Conservation (phyloP, 1,140 invertebrate genomes). For the Ceratosolen fusciceps region DNA sequence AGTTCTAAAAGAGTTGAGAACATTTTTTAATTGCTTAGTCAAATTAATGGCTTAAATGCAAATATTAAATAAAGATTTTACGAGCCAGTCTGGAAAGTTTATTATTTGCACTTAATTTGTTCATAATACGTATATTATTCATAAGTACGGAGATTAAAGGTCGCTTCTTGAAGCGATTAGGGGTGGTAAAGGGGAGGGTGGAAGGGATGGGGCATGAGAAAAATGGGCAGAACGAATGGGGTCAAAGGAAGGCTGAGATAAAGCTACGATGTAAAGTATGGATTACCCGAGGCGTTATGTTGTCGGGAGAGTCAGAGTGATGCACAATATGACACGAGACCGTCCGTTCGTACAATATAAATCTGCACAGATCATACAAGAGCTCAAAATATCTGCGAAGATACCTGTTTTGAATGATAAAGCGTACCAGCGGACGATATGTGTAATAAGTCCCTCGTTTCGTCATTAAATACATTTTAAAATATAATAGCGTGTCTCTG, state of each 20-base stretch:
- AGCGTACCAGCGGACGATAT: neutral
- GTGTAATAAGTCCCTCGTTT: neutral
- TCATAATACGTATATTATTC: neutral
- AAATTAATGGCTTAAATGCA: neutral
- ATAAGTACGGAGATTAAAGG: neutral
- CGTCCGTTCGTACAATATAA: neutral
- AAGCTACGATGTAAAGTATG: neutral
- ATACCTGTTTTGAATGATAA: neutral
- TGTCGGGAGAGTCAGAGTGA: neutral
- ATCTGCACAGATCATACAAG: neutral
- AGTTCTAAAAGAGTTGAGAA: neutral
- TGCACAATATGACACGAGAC: neutral
- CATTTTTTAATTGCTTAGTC: neutral
- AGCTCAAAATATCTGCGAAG: neutral
- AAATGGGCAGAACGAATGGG: neutral
- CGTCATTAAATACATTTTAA: conserved; percentile 11
- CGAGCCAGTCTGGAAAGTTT: neutral
- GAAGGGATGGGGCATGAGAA: too few relatives aligned
- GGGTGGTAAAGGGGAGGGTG: too few relatives aligned
- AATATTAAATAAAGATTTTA: neutral
- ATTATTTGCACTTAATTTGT: neutral
- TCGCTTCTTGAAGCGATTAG: too few relatives aligned
- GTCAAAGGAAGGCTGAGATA: neutral
- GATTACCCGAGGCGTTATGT: conserved; percentile 10
- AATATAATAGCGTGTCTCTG: too few relatives aligned